Evolutionary conservation across 2,113 vertebrate species (phyloP), one percentile per base, ranked within the genome.

Genomic region (Athene cunicularia): DNA sequence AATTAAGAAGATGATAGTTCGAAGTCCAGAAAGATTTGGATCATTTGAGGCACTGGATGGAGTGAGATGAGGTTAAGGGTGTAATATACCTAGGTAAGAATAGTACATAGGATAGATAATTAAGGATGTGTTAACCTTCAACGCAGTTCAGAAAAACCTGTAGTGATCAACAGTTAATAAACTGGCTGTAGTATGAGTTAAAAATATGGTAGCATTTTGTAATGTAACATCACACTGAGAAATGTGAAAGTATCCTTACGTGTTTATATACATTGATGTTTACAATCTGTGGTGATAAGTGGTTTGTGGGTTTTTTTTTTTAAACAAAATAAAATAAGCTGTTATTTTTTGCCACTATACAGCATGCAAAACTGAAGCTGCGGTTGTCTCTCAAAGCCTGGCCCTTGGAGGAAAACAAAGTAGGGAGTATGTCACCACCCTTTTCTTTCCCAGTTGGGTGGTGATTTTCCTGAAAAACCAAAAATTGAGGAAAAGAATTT

Each of bases 11-110:
- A 96, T 80, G 67, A 83, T 84, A 97, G 88, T 88, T 97, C 8
- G 47, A 90, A 94, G 88, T 93, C 87, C 86, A 95, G 93, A 94
- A 76, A 92, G 79, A 92, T 83, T 94, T 97, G 86, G 91, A 95
- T 91, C 93, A 73, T 85, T 96, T 94, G 92, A 96, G 73, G 63
- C 77, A 88, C 86, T 88, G 94, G 92, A 90, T 75, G 88, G 86
- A 96, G 56, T 92, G 76, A 97, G 83, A 92, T 94, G 94, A 96
- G 93, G 90, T 92, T 96, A 90, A 93, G 83, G 77, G 60, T 93
- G 23, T 88, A 77, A 81, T 76, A 64, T 17, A 6, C n/a, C 75
- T 94, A 95, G 95, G 92, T 94, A 93, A 95, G 93, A 97, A 87
- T 75, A 89, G 90, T 58, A 52, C 23, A 8, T 87, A 82, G 93